These are phyloP conservation scores for Deroplatys truncata DNA, from an alignment of 2,888 invertebrate genomes.

Conservation along the genomic window DNA sequence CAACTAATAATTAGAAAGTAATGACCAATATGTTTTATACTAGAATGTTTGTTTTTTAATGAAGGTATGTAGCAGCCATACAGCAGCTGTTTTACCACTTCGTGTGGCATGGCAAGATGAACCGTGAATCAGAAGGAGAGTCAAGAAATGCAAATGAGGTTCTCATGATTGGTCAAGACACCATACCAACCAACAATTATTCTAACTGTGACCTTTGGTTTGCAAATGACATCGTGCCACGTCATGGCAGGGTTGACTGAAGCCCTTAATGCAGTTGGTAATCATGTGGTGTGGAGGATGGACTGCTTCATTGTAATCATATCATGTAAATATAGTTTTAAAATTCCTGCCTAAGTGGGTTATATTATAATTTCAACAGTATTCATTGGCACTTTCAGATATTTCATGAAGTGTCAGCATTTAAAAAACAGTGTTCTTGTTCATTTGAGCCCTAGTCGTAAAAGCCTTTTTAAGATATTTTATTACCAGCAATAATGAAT, in stretches of 20 bases:
- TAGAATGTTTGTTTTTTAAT: background rate
- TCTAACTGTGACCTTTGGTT: slow-evolving; percentile 77
- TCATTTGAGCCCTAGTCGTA: background rate
- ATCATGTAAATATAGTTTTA: background rate
- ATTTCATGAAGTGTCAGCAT: background rate
- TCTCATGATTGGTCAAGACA: slow-evolving; percentile 68
- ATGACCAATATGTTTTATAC: too few species aligned
- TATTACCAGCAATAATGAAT: background rate
- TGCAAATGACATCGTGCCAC: slow-evolving; percentile 66
- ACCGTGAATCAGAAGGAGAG: slow-evolving; percentile 16
- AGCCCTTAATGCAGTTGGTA: background rate
- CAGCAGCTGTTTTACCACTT: slow-evolving; percentile 79
- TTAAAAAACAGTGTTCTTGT: background rate
- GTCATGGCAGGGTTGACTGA: slow-evolving; percentile 73
- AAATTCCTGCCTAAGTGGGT: background rate
- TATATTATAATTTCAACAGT: background rate
- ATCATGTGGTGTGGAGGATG: background rate
- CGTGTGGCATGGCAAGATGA: slow-evolving; percentile 38
- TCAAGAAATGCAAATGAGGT: slow-evolving; percentile 43
- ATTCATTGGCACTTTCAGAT: background rate
- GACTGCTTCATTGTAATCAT: background rate
- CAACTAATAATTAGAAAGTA: too few species aligned
- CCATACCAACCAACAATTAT: slow-evolving; percentile 58
- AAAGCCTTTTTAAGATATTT: background rate
- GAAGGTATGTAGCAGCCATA: slow-evolving; percentile 66